phyloP scores from a whole-genome alignment of 2,113 vertebrate genomes.

The Muntiacus muntjak region DNA sequence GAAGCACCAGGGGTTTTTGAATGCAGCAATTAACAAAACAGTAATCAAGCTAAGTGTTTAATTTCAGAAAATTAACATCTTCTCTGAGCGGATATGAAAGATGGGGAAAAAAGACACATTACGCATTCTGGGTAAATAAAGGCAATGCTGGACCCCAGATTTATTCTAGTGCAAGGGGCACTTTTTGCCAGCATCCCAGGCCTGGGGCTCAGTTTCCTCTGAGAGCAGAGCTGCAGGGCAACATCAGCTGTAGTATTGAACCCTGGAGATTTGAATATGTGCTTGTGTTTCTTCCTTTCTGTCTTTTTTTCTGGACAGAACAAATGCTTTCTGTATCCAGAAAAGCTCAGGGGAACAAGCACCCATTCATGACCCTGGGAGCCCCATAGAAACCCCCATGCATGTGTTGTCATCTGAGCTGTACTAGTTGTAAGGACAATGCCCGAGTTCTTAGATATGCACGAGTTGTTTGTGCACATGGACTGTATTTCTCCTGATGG shows the following conservation, averaged over 20 bases:
- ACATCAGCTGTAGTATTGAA: neutral
- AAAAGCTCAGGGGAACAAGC: neutral
- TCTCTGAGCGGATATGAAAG: constrained; percentile 73
- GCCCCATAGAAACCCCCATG: neutral
- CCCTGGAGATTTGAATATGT: neutral
- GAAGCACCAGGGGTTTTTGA: constrained; percentile 72
- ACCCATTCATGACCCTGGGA: neutral
- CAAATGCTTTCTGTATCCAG: neutral
- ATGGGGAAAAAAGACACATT: constrained; percentile 59
- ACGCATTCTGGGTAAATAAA: constrained; percentile 76
- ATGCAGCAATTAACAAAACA: constrained; percentile 80
- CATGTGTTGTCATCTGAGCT: neutral
- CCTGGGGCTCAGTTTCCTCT: neutral
- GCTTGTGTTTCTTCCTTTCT: neutral
- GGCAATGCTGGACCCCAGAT: constrained; percentile 38
- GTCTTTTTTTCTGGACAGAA: neutral
- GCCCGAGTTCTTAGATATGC: neutral
- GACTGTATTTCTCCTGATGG: neutral
- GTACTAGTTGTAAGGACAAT: neutral
- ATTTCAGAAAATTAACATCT: constrained; percentile 80
- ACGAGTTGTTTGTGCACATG: neutral
- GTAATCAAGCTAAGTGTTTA: constrained; percentile 82
- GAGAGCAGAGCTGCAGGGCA: neutral
- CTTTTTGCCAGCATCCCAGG: neutral
- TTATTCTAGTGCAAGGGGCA: constrained; percentile 9